Evolutionary conservation across 2,113 vertebrate species (phyloP).

Genomic region (Strigops habroptila): DNA sequence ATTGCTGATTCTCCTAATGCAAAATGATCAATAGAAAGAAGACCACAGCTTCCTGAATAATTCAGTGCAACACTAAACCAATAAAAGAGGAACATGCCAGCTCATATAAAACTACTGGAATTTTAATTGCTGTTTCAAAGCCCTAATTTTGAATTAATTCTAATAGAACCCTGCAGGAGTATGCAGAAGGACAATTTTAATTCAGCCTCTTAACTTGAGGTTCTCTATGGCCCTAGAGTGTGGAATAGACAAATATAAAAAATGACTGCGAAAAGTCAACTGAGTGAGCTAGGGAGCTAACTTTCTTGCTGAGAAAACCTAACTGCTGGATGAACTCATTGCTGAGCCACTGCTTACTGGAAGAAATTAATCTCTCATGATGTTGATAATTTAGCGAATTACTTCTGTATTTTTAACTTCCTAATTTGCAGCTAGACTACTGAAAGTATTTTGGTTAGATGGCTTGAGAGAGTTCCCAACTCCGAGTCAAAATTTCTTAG

Average conservation of each 20-base stretch:
- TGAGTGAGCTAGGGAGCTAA: background rate
- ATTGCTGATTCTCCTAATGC: background rate
- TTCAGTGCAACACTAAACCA: background rate
- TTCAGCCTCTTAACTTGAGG: background rate
- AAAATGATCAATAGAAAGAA: background rate
- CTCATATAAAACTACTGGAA: background rate
- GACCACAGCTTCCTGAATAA: background rate
- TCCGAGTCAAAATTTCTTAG: background rate
- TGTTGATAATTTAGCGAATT: background rate
- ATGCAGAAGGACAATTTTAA: background rate
- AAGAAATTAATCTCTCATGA: background rate
- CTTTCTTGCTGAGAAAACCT: background rate
- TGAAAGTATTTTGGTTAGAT: constrained; percentile 1
- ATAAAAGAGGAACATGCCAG: background rate
- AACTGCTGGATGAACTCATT: background rate
- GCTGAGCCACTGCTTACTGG: background rate
- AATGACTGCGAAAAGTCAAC: background rate
- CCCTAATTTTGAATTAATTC: background rate
- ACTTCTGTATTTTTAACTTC: background rate
- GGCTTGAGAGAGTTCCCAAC: background rate
- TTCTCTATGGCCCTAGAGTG: background rate
- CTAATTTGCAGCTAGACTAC: background rate
- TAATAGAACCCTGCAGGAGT: background rate
- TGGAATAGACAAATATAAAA: background rate
- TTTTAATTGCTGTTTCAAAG: background rate